Evolutionary conservation across 1,140 invertebrate genomes (phyloP), one percentile per base, ranked within the genome.

Genomic region (Heliconius melpomene): DNA sequence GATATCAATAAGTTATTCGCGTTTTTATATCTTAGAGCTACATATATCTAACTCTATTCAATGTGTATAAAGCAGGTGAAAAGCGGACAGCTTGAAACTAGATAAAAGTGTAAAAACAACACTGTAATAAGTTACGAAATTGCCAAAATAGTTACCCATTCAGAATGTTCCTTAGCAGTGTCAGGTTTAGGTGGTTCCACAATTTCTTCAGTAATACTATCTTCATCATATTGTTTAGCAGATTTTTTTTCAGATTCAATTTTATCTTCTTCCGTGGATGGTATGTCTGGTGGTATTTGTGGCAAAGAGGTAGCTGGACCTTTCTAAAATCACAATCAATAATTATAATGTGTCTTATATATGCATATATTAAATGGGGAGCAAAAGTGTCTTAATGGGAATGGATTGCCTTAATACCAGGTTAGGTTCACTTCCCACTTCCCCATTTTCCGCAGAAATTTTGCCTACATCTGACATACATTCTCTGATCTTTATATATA

Each of bases 171-270:
- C 75, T 87, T 88, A 2, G 80, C 75, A n/a, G 78, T 57, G 40
- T 87, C 88, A 2, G 84, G 72, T 16, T 84, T 87, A 79, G 84
- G 90, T 74, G 87, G 74, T 29, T 92, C 91, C 54, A 83, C 72
- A 26, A 89, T 84, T 72, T 93, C 90, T 26, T 88, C 90, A 36
- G 80, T 87, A 79, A 90, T 91, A 75, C 87, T 91, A 57, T 91
- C 89, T 7, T 88, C 87, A 9, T 91, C 89, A 6, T 73, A 76
- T 75, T 78, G 86, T 26, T 81, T 79, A 57, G 60, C 23, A 18
- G 79, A 75, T 18, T 82, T 66, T 70, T 87, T 86, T 54, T 84
- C 78, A 50, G 20, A 29, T 74, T 36, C 77, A 76, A 75, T 60
- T 26, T 74, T 29, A 16, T 76, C 78, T 16, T 71, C 72, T 66